Conservation (phyloP, 2,888 invertebrate species). For the Acronicta psi region DNA sequence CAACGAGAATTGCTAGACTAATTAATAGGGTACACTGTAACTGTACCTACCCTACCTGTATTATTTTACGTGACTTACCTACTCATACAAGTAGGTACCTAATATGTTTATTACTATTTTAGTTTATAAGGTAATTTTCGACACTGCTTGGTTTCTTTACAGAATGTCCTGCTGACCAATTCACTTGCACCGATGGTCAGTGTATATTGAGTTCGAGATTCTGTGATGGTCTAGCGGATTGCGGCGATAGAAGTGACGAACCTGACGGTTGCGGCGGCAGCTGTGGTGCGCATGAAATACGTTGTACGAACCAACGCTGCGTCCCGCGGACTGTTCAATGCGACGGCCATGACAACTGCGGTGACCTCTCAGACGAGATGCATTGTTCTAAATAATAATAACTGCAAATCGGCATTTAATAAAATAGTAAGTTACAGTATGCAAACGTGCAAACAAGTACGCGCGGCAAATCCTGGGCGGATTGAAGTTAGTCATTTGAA, state of each 20-base stretch:
- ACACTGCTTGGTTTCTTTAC: too few species aligned
- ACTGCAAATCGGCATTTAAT: neutral
- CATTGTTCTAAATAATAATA: constrained; percentile 68
- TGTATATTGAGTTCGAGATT: constrained; percentile 91
- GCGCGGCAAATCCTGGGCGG: too few species aligned
- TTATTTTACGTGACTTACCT: too few species aligned
- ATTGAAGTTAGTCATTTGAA: too few species aligned
- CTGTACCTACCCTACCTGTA: too few species aligned
- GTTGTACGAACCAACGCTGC: constrained; percentile 89
- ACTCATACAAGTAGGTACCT: too few species aligned
- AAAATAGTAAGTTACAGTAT: neutral
- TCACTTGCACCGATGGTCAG: constrained; percentile 90
- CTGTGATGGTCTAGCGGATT: constrained; percentile 92
- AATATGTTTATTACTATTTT: too few species aligned
- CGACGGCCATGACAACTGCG: constrained; percentile 91
- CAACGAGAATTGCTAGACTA: too few species aligned
- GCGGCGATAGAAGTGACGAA: constrained; percentile 92
- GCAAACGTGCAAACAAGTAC: too few species aligned
- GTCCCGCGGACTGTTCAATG: constrained; percentile 90
- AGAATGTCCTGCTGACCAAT: constrained; percentile 85
- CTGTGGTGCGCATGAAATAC: constrained; percentile 86
- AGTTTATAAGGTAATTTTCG: too few species aligned
- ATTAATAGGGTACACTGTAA: too few species aligned
- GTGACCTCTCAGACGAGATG: constrained; percentile 91
- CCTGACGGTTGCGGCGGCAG: constrained; percentile 88